These are phyloP conservation scores for Adineta ricciae DNA, from an alignment of 2,888 invertebrate genomes.

Conservation along the genomic window DNA sequence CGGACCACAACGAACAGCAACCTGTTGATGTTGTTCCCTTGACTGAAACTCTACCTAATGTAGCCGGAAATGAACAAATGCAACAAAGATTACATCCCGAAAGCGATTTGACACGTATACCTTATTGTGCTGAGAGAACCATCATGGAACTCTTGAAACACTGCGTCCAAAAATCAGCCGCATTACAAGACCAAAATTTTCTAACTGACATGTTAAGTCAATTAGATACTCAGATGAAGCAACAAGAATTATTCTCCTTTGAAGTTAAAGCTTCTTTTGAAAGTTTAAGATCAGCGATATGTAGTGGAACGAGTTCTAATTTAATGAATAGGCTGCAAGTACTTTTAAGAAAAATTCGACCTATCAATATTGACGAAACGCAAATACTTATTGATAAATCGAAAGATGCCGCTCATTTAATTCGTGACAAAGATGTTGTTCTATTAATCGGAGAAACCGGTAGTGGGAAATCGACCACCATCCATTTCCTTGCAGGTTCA, in stretches of 20 bases:
- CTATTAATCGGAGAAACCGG: not conserved
- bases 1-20: no score
- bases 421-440: not conserved
- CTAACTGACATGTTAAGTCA: not conserved
- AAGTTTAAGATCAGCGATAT: not conserved
- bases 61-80: not conserved
- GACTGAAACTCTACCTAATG: no score
- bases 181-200: not conserved
- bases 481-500: slow-evolving; percentile 1
- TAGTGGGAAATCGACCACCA: not conserved
- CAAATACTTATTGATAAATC: not conserved
- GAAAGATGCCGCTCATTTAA: not conserved
- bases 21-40: not conserved
- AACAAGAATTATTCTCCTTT: not conserved
- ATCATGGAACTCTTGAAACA: not conserved
- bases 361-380: not conserved
- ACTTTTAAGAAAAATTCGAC: not conserved
- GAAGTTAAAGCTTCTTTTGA: not conserved
- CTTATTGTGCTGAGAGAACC: not conserved
- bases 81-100: not conserved
- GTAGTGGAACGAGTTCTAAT: not conserved
- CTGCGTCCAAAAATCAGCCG: not conserved
- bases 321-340: not conserved
- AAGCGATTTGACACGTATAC: not conserved
- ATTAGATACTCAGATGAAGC: not conserved